A percentile compares a stretch with the other conserved stretches of the same genome.
These are phyloP conservation scores for Tryphoninae sp. DNA, from an alignment of 2,888 invertebrate species.

Conservation along the genomic window DNA sequence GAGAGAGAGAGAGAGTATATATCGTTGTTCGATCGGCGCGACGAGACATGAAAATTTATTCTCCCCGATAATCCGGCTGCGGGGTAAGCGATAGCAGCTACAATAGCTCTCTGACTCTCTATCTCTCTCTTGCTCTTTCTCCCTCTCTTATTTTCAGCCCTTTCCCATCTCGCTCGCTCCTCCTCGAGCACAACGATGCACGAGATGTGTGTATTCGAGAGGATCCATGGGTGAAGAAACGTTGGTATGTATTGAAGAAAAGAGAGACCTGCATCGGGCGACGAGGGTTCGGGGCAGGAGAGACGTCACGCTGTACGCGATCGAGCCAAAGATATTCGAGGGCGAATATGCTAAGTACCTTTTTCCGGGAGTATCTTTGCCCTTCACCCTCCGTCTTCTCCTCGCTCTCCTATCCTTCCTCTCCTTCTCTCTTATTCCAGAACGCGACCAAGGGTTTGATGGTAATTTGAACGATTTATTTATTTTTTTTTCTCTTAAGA, in stretches of 20 bases:
- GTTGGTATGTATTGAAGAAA: slow-evolving; percentile 28
- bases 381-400: slow-evolving; percentile 24
- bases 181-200: slow-evolving; percentile 16
- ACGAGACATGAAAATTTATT: slow-evolving; percentile 70
- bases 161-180: slow-evolving; percentile 4
- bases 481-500: not conserved
- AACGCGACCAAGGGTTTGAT: too few relatives aligned
- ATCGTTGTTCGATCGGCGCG: slow-evolving; percentile 65
- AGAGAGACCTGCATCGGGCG: slow-evolving; percentile 37
- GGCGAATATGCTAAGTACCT: slow-evolving; percentile 79
- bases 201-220: slow-evolving; percentile 40
- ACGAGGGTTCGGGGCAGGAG: slow-evolving; percentile 31
- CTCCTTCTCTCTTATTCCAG: not conserved
- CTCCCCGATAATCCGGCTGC: slow-evolving; percentile 66
- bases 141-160: slow-evolving; percentile 2
- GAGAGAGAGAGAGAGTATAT: slow-evolving; percentile 32
- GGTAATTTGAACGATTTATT: not conserved
- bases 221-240: slow-evolving; percentile 32
- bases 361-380: slow-evolving; percentile 72
- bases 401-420: not conserved
- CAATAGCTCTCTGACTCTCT: slow-evolving; percentile 51
- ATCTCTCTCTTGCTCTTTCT: slow-evolving; percentile 1
- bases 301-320: slow-evolving; percentile 62
- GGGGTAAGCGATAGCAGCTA: slow-evolving; percentile 68
- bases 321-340: slow-evolving; percentile 71